phyloP scores from a whole-genome alignment of 2,888 invertebrate genomes.

The Frankliniella fusca region DNA sequence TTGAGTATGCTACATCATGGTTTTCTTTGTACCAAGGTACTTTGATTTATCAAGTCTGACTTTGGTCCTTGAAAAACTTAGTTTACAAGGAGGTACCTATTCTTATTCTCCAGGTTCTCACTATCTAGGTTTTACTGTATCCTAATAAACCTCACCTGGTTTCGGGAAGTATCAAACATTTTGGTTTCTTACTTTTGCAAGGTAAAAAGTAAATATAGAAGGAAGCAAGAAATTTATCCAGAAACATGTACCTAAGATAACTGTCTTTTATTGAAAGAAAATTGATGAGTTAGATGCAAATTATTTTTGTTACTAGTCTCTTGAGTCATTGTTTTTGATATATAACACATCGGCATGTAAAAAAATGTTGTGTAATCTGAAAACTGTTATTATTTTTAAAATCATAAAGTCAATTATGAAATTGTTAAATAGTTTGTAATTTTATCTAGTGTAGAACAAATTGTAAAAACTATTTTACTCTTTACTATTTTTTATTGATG shows the following conservation, averaged over 20 bases:
- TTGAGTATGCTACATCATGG: neutral
- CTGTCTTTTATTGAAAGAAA: neutral
- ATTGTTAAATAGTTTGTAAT: constrained; percentile 2
- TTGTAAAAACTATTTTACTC: neutral
- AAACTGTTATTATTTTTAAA: neutral
- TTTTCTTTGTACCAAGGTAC: neutral
- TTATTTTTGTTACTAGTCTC: neutral
- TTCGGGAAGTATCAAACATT: neutral
- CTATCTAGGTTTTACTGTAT: neutral
- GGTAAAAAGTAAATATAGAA: no score
- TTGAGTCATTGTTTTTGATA: neutral
- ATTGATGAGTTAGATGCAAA: neutral
- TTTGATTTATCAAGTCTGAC: neutral
- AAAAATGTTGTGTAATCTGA: neutral
- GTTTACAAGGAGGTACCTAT: neutral
- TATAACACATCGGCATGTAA: no score
- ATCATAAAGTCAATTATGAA: neutral
- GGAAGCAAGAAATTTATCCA: no score
- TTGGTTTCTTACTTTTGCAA: neutral
- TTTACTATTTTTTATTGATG: neutral
- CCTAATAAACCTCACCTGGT: neutral
- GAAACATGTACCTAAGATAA: neutral
- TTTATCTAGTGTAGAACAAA: neutral
- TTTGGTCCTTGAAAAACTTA: neutral
- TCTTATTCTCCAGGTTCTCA: neutral